Evolutionary conservation across 2,797 vertebrate genomes (phyloP), one percentile per base, ranked within the genome.

Genomic region (Hydrocynus forskahlii): DNA sequence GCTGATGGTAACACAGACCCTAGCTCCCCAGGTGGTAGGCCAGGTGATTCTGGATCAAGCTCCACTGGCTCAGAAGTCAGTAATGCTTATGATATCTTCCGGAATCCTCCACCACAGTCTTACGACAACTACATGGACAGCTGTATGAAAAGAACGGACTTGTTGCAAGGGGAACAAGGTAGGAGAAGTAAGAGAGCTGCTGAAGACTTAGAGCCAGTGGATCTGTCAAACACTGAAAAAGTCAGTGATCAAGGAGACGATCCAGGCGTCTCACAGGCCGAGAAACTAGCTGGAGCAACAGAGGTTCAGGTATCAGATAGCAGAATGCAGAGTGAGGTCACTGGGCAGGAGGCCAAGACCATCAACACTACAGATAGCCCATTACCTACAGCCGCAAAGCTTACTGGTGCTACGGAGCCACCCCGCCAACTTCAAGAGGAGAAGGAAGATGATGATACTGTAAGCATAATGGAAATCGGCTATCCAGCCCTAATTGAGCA

Each of bases 401-500:
- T 72, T 64, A 76, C 75, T 13, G 16, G 76, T 48, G 52, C 57
- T 69, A 82, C 57, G 0, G 69, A 74, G 25, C 40, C 59, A 45
- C 76, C 76, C n/a, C 43, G 5, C 38, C 73, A 70, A 50, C 38
- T 52, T 73, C 78, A 59, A 35, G 55, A 71, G 57, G 52, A 83
- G 13, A 71, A 57, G 5, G 83, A 89, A 0, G 89, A 87, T 0
- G 88, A 90, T 0, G 90, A 89, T 59, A 91, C 89, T 1, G 93
- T 94, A 67, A 92, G 92, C 84, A 91, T 95, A 38, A 67, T 90
- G 74, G 93, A 94, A 80, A 93, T 94, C 0, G 93, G 93, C 38
- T 94, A 94, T 80, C 94, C 93, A 0, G 91, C 89, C 1, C 86
- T 95, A 76, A 93, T 95, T 1, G 75, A 89, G 25, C 93, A 95